Conservation (phyloP, 2,797 vertebrate genomes). For the Tympanoctomys barrerae region DNA sequence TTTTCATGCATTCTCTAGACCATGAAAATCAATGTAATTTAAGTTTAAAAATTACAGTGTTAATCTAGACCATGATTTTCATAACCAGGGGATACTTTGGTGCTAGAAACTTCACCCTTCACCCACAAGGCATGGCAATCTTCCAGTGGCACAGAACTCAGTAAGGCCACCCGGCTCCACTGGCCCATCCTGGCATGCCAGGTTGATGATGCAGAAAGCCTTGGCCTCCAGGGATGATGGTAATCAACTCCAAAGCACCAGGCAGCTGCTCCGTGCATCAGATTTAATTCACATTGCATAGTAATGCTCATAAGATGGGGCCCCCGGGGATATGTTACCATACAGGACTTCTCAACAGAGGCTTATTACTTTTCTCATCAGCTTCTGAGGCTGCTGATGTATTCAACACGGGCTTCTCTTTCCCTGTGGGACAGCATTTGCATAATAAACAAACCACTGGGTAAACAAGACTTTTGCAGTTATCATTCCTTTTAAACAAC, state of each 20-base stretch:
- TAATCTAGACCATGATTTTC: not conserved
- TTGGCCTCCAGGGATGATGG: conserved; percentile 66
- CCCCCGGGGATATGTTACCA: conserved; percentile 75
- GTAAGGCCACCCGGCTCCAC: conserved; percentile 45
- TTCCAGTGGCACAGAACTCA: not conserved
- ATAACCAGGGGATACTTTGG: not conserved
- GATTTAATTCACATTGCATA: conserved; percentile 81
- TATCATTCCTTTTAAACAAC: conserved; percentile 54
- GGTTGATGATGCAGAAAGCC: conserved; percentile 65
- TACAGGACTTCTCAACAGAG: conserved; percentile 74
- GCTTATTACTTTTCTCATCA: conserved; percentile 83
- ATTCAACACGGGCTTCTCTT: conserved; percentile 61
- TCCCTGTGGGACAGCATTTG: conserved; percentile 70
- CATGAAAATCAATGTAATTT: conserved; percentile 64
- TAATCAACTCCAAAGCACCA: conserved; percentile 80
- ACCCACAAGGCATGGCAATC: not conserved
- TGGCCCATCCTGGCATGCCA: conserved; percentile 29
- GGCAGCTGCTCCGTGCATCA: conserved; percentile 49
- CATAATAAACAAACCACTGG: conserved; percentile 78
- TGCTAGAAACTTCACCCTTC: conserved; percentile 51
- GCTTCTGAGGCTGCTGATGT: conserved; percentile 71
- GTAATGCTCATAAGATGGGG: conserved; percentile 75
- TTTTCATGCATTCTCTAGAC: not conserved
- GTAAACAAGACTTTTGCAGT: conserved; percentile 68
- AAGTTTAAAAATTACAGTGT: not conserved